Conservation (phyloP, 2,113 vertebrate genomes). For the Daphoenositta chrysoptera region DNA sequence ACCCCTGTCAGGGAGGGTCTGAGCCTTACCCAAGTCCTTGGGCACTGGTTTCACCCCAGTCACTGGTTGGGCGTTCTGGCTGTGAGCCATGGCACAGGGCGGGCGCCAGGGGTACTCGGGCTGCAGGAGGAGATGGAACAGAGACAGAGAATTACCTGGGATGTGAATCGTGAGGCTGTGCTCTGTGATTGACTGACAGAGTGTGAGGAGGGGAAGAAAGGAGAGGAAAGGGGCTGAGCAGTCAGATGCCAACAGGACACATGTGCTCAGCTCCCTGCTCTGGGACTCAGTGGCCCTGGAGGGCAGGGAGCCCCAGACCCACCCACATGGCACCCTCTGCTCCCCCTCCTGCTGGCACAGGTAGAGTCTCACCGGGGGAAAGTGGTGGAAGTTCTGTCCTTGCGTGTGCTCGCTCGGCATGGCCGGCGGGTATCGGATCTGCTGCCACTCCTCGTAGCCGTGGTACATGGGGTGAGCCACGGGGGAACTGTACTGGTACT, state of each 20-base stretch:
- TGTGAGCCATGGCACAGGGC: slow-evolving; percentile 80
- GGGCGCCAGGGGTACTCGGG: slow-evolving; percentile 87
- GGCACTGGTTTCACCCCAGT: slow-evolving; percentile 75
- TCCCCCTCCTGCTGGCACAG: background rate
- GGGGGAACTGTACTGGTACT: slow-evolving; percentile 83
- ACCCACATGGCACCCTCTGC: fast-evolving
- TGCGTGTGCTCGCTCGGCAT: slow-evolving; percentile 71
- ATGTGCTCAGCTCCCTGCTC: background rate
- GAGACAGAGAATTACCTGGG: background rate
- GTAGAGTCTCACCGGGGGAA: slow-evolving; percentile 69
- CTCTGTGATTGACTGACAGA: fast-evolving
- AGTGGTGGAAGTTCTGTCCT: slow-evolving; percentile 81
- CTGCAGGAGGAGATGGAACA: slow-evolving; percentile 30
- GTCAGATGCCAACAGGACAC: background rate
- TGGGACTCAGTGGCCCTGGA: background rate
- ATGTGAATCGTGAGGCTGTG: background rate
- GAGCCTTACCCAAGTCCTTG: slow-evolving; percentile 84
- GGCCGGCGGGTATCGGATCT: slow-evolving; percentile 84
- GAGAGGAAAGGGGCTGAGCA: background rate
- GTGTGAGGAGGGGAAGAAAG: background rate
- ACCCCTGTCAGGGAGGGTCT: background rate
- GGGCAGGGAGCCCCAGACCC: fast-evolving
- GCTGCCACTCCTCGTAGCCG: slow-evolving; percentile 87
- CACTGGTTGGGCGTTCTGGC: slow-evolving; percentile 76
- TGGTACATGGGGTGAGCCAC: slow-evolving; percentile 75